Percentiles rank a stretch among this genome's conserved stretches.
These are phyloP conservation scores for Porphyrio hochstetteri DNA, from an alignment of 2,113 vertebrate species.

Conservation along the genomic window DNA sequence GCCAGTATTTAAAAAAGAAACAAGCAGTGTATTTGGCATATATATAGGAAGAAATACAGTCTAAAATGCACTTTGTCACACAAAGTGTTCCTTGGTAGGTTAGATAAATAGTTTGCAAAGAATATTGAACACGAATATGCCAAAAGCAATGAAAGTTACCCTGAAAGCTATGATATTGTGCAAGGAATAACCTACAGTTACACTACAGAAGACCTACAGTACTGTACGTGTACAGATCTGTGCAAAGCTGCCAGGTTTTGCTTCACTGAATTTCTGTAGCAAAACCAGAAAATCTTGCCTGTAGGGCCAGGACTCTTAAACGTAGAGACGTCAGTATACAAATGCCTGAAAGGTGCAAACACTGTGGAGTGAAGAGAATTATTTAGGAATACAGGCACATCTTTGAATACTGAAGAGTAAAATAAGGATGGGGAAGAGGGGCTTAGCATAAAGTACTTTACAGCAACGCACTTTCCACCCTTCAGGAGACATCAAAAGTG, in stretches of 20 bases:
- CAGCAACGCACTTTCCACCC: neutral
- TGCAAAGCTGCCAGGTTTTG: constrained; percentile 55
- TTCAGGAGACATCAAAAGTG: neutral
- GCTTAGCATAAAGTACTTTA: neutral
- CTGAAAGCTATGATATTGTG: constrained; percentile 1
- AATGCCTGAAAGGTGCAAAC: constrained; percentile 17
- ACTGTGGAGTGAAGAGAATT: neutral
- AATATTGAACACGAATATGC: neutral
- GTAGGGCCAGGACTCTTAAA: constrained; percentile 29
- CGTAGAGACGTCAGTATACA: neutral
- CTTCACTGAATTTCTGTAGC: constrained; percentile 55
- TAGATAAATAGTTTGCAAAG: constrained; percentile 36
- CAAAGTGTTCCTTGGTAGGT: neutral
- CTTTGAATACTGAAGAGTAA: neutral
- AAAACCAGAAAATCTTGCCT: constrained; percentile 63
- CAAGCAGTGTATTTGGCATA: neutral
- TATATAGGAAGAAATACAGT: neutral
- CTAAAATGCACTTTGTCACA: neutral
- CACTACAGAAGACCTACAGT: neutral
- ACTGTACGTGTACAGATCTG: neutral
- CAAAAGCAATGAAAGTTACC: constrained; percentile 27
- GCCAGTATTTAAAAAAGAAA: neutral
- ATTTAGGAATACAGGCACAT: constrained; percentile 8
- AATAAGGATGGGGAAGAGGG: neutral
- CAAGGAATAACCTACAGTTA: neutral